These are phyloP conservation scores for Ceratitis capitata DNA, from an alignment of 1,140 invertebrate genomes.

Conservation along the genomic window DNA sequence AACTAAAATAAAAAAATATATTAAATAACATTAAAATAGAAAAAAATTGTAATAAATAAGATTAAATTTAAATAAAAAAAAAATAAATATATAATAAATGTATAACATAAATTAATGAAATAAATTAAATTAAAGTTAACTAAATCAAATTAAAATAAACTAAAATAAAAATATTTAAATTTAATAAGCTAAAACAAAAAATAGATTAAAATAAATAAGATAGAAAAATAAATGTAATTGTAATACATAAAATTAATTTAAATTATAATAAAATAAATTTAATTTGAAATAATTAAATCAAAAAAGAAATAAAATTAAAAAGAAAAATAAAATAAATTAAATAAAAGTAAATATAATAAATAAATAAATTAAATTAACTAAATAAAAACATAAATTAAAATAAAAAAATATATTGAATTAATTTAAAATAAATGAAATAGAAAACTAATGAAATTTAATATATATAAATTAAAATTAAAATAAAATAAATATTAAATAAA, in stretches of 20 bases:
- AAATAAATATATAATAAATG: constrained; percentile 29
- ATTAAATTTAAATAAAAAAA: constrained; percentile 19
- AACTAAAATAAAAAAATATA: not conserved
- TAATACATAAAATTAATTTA: not conserved
- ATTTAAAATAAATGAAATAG: not conserved
- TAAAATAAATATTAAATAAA: no score
- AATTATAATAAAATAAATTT: not conserved
- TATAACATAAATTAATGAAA: not conserved
- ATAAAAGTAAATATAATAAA: not conserved
- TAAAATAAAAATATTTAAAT: not conserved
- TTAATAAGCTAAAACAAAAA: not conserved
- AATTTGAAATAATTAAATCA: not conserved
- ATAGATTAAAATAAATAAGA: not conserved
- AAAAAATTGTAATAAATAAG: no score
- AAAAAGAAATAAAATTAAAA: not conserved
- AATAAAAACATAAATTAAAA: constrained; percentile 14
- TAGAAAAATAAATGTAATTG: not conserved
- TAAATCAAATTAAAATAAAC: not conserved
- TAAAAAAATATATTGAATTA: not conserved
- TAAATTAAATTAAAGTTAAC: constrained; percentile 16
- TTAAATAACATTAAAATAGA: no score
- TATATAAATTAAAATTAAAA: not conserved
- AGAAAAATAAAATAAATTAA: not conserved
- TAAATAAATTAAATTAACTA: not conserved
- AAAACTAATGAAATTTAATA: not conserved